These are phyloP conservation scores for Monochamus saltuarius DNA, from an alignment of 1,140 invertebrate genomes.

Conservation along the genomic window DNA sequence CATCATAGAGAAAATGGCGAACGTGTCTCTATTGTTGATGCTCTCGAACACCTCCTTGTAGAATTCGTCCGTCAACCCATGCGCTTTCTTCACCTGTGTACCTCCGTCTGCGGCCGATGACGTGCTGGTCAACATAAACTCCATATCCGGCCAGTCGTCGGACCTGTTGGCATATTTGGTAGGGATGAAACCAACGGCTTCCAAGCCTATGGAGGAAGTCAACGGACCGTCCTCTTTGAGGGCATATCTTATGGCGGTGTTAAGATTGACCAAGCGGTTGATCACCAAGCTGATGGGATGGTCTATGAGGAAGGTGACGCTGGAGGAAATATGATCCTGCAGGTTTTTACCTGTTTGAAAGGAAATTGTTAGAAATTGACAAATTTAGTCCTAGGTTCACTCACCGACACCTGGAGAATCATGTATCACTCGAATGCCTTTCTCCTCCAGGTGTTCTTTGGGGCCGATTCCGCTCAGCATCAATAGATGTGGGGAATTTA, in stretches of 20 bases:
- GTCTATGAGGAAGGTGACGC: constrained; percentile 78
- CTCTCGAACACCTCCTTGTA: constrained; percentile 71
- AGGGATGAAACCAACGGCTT: constrained; percentile 81
- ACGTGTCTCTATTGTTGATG: constrained; percentile 72
- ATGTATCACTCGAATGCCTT: constrained; percentile 67
- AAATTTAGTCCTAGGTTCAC: not conserved
- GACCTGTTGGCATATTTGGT: constrained; percentile 82
- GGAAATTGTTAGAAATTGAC: not conserved
- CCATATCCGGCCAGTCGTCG: constrained; percentile 88
- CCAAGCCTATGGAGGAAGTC: constrained; percentile 76
- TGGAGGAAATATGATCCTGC: constrained; percentile 82
- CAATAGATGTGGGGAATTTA: constrained; percentile 76
- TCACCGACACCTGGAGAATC: constrained; percentile 70
- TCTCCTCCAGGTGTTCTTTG: constrained; percentile 64
- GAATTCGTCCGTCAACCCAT: constrained; percentile 76
- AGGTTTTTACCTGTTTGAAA: constrained; percentile 66
- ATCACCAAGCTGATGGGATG: constrained; percentile 74
- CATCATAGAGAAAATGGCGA: constrained; percentile 83
- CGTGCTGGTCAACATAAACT: constrained; percentile 84
- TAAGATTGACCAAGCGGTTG: constrained; percentile 73
- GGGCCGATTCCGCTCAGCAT: constrained; percentile 86
- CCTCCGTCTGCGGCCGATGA: constrained; percentile 79
- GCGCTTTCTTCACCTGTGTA: constrained; percentile 68
- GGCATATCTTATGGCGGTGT: constrained; percentile 74
- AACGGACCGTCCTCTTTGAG: constrained; percentile 77